A percentile compares a stretch with the other conserved stretches of the same genome.
phyloP scores from a whole-genome alignment of 2,888 invertebrate species.

The Prosapia bicincta region DNA sequence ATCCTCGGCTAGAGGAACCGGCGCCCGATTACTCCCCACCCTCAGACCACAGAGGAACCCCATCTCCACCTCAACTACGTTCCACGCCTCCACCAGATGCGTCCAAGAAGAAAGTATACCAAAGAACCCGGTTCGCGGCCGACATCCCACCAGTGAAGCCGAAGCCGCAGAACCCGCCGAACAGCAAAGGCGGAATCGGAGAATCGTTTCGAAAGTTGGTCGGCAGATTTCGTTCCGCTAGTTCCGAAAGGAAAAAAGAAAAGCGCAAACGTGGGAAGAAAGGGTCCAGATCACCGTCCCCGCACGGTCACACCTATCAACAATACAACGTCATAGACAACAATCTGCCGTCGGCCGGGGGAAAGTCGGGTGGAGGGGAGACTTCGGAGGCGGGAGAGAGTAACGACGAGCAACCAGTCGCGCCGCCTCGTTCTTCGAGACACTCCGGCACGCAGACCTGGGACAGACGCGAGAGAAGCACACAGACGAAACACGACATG shows the following conservation, averaged over 20 bases:
- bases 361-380: slow-evolving; percentile 8
- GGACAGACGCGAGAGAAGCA: slow-evolving; percentile 31
- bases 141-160: slow-evolving; percentile 46
- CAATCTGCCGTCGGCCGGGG: not conserved
- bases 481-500: slow-evolving; percentile 28
- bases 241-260: slow-evolving; percentile 42
- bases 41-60: slow-evolving; percentile 41
- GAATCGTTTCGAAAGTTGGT: slow-evolving; percentile 79
- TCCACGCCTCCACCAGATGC: slow-evolving; percentile 55
- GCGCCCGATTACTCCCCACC: slow-evolving; percentile 51
- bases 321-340: slow-evolving; percentile 54
- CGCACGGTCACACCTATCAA: slow-evolving; percentile 50
- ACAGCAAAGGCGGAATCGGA: slow-evolving; percentile 54
- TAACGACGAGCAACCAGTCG: slow-evolving; percentile 14
- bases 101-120: slow-evolving; percentile 58
- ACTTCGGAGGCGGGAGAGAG: not conserved
- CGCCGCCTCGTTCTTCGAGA: slow-evolving; percentile 29
- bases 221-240: slow-evolving; percentile 62
- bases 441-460: slow-evolving; percentile 13
- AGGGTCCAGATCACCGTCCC: slow-evolving; percentile 56
- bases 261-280: slow-evolving; percentile 44
- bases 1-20: slow-evolving; percentile 36
- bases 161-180: slow-evolving; percentile 44
- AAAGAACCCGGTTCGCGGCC: slow-evolving; percentile 66
- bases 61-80: slow-evolving; percentile 46